Conservation (phyloP, 1,140 invertebrate species). For the Trichonephila clavipes region DNA sequence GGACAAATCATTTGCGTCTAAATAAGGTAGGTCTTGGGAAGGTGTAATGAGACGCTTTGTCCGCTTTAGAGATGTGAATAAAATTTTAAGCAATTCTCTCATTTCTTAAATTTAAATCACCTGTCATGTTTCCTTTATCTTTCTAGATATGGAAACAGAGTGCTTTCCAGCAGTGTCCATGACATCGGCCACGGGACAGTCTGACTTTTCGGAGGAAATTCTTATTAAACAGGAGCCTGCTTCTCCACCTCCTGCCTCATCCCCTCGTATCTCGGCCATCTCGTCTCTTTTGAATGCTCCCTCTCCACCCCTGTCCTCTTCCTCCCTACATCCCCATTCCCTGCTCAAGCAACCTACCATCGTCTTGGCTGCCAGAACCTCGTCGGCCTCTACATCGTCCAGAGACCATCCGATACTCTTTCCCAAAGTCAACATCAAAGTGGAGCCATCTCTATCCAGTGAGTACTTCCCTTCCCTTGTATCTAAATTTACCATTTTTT, state of each 20-base stretch:
- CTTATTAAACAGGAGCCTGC: constrained; percentile 81
- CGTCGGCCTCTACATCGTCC: constrained; percentile 21
- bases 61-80: not conserved
- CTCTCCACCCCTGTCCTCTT: constrained; percentile 77
- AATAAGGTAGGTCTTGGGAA: too few relatives aligned
- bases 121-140: constrained; percentile 74
- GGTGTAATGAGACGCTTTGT: too few relatives aligned
- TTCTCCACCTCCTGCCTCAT: constrained; percentile 78
- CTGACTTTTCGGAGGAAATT: constrained; percentile 64
- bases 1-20: too few relatives aligned
- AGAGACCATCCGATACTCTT: constrained; percentile 77
- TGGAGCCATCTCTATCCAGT: constrained; percentile 78
- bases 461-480: not conserved
- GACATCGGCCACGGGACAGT: constrained; percentile 82
- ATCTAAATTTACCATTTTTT: too few relatives aligned
- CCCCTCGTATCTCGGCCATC: constrained; percentile 81
- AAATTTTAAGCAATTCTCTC: not conserved
- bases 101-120: not conserved
- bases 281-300: constrained; percentile 80
- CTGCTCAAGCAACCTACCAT: constrained; percentile 83
- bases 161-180: constrained; percentile 88
- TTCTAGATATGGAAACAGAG: constrained; percentile 90
- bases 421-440: constrained; percentile 84
- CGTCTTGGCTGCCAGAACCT: constrained; percentile 81
- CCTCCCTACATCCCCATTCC: constrained; percentile 79